A percentile compares a stretch with the other conserved stretches of the same genome.
These are phyloP conservation scores for Garra rufa DNA, from an alignment of 2,113 vertebrate species.

Conservation along the genomic window DNA sequence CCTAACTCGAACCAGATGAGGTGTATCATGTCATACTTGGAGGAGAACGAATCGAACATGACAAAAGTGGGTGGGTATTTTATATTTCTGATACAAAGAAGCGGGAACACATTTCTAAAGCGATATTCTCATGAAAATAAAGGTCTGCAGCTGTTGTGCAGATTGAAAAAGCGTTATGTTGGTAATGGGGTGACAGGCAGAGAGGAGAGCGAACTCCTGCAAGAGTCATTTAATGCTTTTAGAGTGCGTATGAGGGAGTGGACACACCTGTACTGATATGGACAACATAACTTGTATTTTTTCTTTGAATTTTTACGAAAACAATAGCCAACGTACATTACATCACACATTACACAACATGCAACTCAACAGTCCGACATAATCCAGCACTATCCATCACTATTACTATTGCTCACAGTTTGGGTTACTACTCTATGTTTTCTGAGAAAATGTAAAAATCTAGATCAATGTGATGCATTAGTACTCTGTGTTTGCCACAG, in stretches of 20 bases:
- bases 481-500: neutral
- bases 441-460: too few relatives aligned
- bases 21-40: constrained; percentile 84
- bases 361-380: neutral
- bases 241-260: constrained; percentile 59
- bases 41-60: constrained; percentile 82
- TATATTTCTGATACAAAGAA: constrained; percentile 81
- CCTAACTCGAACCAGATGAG: constrained; percentile 84
- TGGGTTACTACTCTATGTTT: too few relatives aligned
- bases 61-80: constrained; percentile 83
- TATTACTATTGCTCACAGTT: neutral
- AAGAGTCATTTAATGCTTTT: constrained; percentile 69
- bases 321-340: neutral
- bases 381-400: neutral
- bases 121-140: constrained; percentile 74
- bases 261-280: constrained; percentile 52
- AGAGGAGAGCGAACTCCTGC: constrained; percentile 66
- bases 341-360: neutral
- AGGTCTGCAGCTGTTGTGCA: constrained; percentile 80
- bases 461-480: neutral
- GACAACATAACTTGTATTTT: neutral
- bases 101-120: constrained; percentile 79
- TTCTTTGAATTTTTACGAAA: neutral
- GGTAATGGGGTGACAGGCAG: constrained; percentile 75
- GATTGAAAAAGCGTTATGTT: constrained; percentile 71